A percentile compares a stretch with the other conserved stretches of the same genome.
These are phyloP conservation scores for Phoeniculus purpureus DNA, from an alignment of 2,797 vertebrate genomes.

Conservation along the genomic window DNA sequence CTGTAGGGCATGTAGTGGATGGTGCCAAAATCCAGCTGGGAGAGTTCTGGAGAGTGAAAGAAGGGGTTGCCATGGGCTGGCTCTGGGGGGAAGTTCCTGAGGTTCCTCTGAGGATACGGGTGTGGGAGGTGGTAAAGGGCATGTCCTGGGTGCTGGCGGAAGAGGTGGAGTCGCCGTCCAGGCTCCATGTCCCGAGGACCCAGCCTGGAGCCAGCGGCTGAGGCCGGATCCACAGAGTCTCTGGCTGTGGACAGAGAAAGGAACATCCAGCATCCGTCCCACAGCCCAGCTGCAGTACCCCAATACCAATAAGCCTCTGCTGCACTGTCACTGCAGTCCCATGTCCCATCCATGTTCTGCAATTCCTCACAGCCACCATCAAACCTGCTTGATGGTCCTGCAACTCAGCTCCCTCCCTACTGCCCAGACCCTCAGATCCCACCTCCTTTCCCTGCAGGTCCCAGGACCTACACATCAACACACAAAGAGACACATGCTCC, in stretches of 20 bases:
- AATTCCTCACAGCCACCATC: not conserved
- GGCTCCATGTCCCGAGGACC: conserved; percentile 83
- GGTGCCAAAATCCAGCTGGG: conserved; percentile 79
- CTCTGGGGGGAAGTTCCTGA: conserved; percentile 77
- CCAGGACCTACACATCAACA: accelerated
- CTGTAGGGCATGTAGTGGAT: conserved; percentile 83
- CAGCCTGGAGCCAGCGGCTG: conserved; percentile 68
- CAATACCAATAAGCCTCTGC: accelerated
- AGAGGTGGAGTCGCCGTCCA: conserved; percentile 86
- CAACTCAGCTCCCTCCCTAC: not conserved
- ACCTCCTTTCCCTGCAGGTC: not conserved
- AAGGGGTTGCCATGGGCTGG: conserved; percentile 83
- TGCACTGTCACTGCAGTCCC: accelerated
- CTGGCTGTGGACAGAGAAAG: conserved; percentile 79
- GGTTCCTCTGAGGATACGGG: conserved; percentile 77
- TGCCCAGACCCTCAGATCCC: accelerated
- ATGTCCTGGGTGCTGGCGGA: conserved; percentile 84
- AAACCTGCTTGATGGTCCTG: not conserved
- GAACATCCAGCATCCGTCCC: not conserved
- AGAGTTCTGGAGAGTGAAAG: conserved; percentile 79
- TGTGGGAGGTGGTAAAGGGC: conserved; percentile 83
- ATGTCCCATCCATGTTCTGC: accelerated
- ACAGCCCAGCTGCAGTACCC: not conserved
- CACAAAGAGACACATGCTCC: accelerated
- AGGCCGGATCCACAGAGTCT: conserved; percentile 75